Evolutionary conservation across 2,888 invertebrate genomes (phyloP), one percentile per base, ranked within the genome.

Genomic region (Eilema sororculum): DNA sequence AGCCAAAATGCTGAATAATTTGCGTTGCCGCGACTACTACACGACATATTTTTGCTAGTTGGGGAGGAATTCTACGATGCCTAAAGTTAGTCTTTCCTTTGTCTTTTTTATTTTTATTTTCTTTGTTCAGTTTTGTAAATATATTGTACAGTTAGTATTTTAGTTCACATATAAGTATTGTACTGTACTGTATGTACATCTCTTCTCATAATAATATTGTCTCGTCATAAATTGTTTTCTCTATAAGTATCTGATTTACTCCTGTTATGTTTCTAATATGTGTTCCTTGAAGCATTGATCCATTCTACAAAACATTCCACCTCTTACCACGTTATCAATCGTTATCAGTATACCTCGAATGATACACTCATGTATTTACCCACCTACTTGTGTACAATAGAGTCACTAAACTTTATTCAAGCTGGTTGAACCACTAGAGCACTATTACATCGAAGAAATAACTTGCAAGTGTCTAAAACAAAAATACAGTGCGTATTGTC

Each of bases 361-460:
- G 75, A 78, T 73, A 72, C 73, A 71, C 75, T 76, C 71, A 72
- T 77, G 72, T 68, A 70, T 78, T 76, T 79, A 76, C 75, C 58
- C 69, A 70, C 67, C 25, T 64, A 58, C 30, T 22, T 56, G 56
- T 46, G 59, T 61, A 57, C 28, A 60, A 33, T 33, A 46, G 59
- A 72, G 81, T 80, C 81, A 78, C 71, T 81, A 78, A 81, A 81
- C 81, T 82, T 81, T 81, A 71, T 71, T 68, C 71, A 76, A 67
- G n/a, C 60, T 30, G 61, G 41, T 10, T 41, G 25, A 62, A 62
- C 52, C 52, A 13, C 20, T 46, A 1, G 46, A 46, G 46, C n/a
- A 52, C n/a, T 52, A n/a, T 9, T 20, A n/a, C 20, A 52, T 52
- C n/a, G 52, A 8, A n/a, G 52, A 52, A 52, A 5, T 9, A 52